These are phyloP conservation scores for Halocynthia roretzi DNA, from an alignment of 23 tunicate species.

Conservation along the genomic window DNA sequence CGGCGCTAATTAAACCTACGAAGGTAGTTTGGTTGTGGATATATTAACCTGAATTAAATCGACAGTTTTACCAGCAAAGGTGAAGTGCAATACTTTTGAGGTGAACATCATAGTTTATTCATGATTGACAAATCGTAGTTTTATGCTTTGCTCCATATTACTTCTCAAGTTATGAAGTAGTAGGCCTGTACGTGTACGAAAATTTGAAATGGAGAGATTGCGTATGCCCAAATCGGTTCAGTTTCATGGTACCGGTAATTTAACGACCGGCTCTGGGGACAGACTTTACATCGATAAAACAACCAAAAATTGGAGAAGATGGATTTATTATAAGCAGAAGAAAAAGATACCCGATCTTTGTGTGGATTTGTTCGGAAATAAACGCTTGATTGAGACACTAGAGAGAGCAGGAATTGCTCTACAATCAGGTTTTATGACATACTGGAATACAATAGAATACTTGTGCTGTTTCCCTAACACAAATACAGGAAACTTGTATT, in stretches of 20 bases:
- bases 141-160: no score
- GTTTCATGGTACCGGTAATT: constrained; percentile 42
- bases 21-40: no score
- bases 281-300: constrained; percentile 46
- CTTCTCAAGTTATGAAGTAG: no score
- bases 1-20: no score
- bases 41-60: no score
- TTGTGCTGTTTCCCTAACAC: not conserved
- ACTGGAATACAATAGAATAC: not conserved
- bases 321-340: constrained; percentile 66
- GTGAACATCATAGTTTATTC: no score
- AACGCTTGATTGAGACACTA: constrained; percentile 43
- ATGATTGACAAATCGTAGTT: no score
- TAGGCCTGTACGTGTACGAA: no score
- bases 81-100: no score
- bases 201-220: not conserved
- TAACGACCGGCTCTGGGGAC: constrained; percentile 49
- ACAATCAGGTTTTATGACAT: constrained; percentile 9
- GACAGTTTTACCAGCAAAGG: no score
- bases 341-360: constrained; percentile 61
- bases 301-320: constrained; percentile 56
- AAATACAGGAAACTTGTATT: not conserved
- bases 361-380: constrained; percentile 48
- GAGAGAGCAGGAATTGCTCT: constrained; percentile 47
- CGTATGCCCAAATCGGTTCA: constrained; percentile 36